Base-by-base conservation (phyloP, 1,140 invertebrate genomes). In the Idris sp. region DNA sequence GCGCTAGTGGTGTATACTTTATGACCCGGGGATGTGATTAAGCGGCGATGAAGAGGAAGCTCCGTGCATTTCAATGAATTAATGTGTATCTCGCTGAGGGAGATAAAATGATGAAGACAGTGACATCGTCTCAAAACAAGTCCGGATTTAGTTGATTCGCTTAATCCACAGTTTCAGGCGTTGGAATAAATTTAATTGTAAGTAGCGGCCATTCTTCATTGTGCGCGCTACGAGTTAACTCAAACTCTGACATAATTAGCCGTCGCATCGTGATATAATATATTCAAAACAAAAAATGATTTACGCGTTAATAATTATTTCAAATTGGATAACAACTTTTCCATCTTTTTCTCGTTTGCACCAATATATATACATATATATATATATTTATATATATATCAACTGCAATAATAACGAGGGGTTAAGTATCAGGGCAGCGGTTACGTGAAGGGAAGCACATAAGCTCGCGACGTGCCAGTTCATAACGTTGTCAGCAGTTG, bases 401-500 rank as follows among this genome's bases (percentile, higher is more conserved):
- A 40, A n/a, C 35, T 16, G 8, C 31, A 46, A 43, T 46, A 67
- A 67, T 16, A n/a, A 7, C 31, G 18, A 31, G 35, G 43, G 44
- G 51, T 67, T 18, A n/a, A 64, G 38, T 33, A 22, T 44, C 28
- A 33, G 22, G 35, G 22, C 53, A 43, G 33, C 22, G 35, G 58
- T 43, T 6, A 6, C 2, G 19, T 25, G 43, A 36, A 35, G 64
- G 64, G 64, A 49, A 59, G 26, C 36, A n/a, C n/a, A 48, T 51
- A 36, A 51, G 51, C 43, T 26, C 15, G 30, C 31, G 25, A 49
- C 36, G 36, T 64, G 79, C 80, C 82, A 86, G 79, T 87, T 86
- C 84, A 86, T 86, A 87, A 87, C 77, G 76, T 82, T 85, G 85
- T 87, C 85, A 86, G 84, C 86, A 86, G 86, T 86, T 84, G 84